Evolutionary conservation across 2,797 vertebrate species (phyloP).

Genomic region (Cryptoprocta ferox): DNA sequence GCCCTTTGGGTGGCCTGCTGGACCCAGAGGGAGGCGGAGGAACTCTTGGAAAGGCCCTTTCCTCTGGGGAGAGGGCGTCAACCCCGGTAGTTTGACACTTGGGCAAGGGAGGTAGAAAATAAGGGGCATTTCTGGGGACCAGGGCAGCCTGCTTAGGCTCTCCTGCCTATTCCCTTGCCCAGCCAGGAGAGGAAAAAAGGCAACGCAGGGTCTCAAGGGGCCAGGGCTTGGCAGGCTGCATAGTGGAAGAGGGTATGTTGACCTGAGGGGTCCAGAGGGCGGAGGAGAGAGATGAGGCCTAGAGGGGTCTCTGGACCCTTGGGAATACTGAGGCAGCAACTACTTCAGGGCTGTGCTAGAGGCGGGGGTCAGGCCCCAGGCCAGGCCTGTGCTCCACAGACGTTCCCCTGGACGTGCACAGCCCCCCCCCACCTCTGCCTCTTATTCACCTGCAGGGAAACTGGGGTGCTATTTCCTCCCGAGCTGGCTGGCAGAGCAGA

Average conservation of each 20-base stretch:
- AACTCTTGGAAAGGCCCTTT: background rate
- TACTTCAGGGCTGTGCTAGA: background rate
- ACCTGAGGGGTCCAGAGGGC: background rate
- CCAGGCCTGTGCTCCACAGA: background rate
- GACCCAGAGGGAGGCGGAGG: background rate
- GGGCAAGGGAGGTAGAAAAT: background rate
- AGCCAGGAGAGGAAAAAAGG: background rate
- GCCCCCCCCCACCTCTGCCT: background rate
- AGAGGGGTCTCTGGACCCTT: background rate
- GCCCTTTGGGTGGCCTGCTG: background rate
- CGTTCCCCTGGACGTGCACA: background rate
- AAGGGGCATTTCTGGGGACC: background rate
- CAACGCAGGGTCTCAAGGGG: fast-evolving
- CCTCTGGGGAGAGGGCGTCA: background rate
- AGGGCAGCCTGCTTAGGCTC: background rate
- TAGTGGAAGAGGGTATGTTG: background rate
- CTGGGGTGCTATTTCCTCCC: background rate
- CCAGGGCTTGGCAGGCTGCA: background rate
- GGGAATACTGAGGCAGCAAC: background rate
- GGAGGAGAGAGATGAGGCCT: background rate
- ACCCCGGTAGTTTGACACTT: background rate
- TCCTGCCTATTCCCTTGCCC: background rate
- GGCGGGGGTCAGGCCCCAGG: background rate
- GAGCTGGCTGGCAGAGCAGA: background rate
- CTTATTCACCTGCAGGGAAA: background rate